A percentile compares a stretch with the other conserved stretches of the same genome.
Evolutionary conservation across 2,797 vertebrate species (phyloP).

Genomic region (Margarornis squamiger): DNA sequence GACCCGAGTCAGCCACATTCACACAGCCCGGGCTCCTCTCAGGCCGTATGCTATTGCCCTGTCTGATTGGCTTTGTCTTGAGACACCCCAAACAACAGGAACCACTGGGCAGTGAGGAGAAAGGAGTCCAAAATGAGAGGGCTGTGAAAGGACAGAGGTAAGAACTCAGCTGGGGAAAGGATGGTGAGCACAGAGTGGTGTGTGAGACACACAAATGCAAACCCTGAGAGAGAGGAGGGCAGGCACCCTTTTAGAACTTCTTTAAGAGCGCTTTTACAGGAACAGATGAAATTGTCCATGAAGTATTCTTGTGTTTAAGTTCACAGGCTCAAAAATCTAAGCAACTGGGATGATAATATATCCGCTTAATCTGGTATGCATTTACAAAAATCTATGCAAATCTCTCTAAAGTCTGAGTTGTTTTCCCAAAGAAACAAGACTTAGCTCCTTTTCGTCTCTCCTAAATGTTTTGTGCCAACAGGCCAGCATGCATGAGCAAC

Average conservation of each 20-base stretch:
- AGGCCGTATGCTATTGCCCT: not conserved
- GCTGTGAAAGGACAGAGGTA: not conserved
- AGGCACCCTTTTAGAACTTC: not conserved
- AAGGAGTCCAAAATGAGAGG: not conserved
- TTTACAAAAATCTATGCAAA: slow-evolving; percentile 31
- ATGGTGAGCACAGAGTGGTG: not conserved
- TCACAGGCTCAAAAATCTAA: slow-evolving; percentile 5
- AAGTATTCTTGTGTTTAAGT: not conserved
- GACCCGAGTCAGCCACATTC: slow-evolving; percentile 23
- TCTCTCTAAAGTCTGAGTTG: not conserved
- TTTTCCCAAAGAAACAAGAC: not conserved
- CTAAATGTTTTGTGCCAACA: not conserved
- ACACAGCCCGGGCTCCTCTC: not conserved
- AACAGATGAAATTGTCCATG: not conserved
- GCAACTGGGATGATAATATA: not conserved
- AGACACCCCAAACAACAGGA: not conserved
- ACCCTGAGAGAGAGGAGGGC: not conserved
- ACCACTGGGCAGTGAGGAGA: not conserved
- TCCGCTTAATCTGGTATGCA: not conserved
- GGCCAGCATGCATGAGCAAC: not conserved
- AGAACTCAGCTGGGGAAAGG: not conserved
- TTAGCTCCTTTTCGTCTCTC: not conserved
- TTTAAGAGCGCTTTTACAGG: not conserved
- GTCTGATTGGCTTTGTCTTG: not conserved
- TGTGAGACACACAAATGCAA: not conserved